Percentiles rank a stretch among this genome's conserved stretches.
These are phyloP conservation scores for Acanthurus lineatus DNA, from an alignment of 2,797 vertebrate genomes.

Conservation along the genomic window DNA sequence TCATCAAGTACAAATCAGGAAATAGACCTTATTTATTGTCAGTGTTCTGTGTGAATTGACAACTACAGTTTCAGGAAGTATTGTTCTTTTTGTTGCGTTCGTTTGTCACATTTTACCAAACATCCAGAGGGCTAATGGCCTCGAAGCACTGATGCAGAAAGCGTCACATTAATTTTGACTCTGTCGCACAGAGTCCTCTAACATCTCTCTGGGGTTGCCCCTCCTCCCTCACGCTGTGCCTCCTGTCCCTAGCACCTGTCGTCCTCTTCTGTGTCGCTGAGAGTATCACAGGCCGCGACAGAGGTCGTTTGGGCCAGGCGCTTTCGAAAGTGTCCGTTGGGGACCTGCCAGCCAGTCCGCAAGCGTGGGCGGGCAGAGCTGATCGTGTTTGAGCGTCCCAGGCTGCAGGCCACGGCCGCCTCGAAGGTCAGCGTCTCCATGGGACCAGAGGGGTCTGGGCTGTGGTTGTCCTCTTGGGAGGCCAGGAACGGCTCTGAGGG, in stretches of 20 bases:
- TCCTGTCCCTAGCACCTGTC: constrained; percentile 92
- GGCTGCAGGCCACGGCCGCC: constrained; percentile 95
- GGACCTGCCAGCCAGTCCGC: constrained; percentile 96
- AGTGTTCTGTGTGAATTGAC: constrained; percentile 77
- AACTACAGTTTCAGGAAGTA: constrained; percentile 79
- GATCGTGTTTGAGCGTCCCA: constrained; percentile 96
- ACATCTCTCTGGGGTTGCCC: constrained; percentile 46
- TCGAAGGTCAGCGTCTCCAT: constrained; percentile 97
- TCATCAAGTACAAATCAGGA: constrained; percentile 79
- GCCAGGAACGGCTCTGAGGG: constrained; percentile 97
- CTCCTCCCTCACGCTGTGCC: constrained; percentile 18
- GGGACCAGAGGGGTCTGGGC: constrained; percentile 94
- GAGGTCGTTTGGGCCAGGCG: constrained; percentile 91
- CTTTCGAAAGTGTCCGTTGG: constrained; percentile 96
- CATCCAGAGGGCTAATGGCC: constrained; percentile 46
- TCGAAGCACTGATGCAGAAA: constrained; percentile 62
- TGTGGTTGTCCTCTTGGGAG: constrained; percentile 93
- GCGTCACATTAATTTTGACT: constrained; percentile 55
- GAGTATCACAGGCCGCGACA: constrained; percentile 89
- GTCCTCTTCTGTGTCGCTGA: constrained; percentile 97
- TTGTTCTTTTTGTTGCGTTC: constrained; percentile 53
- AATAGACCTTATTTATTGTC: constrained; percentile 77
- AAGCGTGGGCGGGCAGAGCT: constrained; percentile 90
- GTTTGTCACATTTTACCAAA: constrained; percentile 65
- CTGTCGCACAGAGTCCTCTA: constrained; percentile 40